These are phyloP conservation scores for Pheosia gnoma DNA, from an alignment of 2,888 invertebrate species.

Conservation along the genomic window DNA sequence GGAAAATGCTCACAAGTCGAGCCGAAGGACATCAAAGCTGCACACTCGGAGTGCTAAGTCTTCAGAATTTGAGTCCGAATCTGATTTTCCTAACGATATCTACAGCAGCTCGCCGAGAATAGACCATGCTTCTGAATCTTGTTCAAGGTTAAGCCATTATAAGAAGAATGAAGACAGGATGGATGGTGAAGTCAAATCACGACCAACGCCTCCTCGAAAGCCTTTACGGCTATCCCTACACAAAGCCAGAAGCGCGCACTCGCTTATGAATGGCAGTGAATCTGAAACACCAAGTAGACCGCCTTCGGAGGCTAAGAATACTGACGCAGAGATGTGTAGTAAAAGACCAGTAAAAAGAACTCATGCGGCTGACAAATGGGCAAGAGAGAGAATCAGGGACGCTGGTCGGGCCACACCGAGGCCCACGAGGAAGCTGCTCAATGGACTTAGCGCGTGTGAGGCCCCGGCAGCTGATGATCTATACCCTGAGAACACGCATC, in stretches of 20 bases:
- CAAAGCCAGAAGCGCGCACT: slow-evolving; percentile 92
- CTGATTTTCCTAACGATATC: slow-evolving; percentile 76
- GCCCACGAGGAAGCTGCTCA: slow-evolving; percentile 57
- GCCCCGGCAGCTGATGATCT: slow-evolving; percentile 70
- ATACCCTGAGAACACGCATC: slow-evolving; percentile 62
- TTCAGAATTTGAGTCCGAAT: slow-evolving; percentile 91
- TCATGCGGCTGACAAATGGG: slow-evolving; percentile 67
- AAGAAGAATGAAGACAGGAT: slow-evolving; percentile 69
- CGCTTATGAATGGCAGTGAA: slow-evolving; percentile 81
- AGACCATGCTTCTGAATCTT: slow-evolving; percentile 85
- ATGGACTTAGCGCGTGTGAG: slow-evolving; percentile 59
- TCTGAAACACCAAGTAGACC: slow-evolving; percentile 72
- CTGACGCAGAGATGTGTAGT: slow-evolving; percentile 58
- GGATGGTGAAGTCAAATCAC: slow-evolving; percentile 75
- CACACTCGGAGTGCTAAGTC: slow-evolving; percentile 88
- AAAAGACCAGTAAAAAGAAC: slow-evolving; percentile 86
- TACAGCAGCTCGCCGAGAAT: slow-evolving; percentile 72
- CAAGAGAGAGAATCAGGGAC: slow-evolving; percentile 58
- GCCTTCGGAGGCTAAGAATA: slow-evolving; percentile 52
- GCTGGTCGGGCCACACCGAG: slow-evolving; percentile 69
- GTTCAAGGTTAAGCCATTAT: slow-evolving; percentile 73
- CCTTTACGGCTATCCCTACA: slow-evolving; percentile 92
- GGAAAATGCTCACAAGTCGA: slow-evolving; percentile 83
- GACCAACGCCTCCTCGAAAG: slow-evolving; percentile 93
- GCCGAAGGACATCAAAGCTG: slow-evolving; percentile 71